phyloP scores from a whole-genome alignment of 2,113 vertebrate genomes.

The Silurus meridionalis region DNA sequence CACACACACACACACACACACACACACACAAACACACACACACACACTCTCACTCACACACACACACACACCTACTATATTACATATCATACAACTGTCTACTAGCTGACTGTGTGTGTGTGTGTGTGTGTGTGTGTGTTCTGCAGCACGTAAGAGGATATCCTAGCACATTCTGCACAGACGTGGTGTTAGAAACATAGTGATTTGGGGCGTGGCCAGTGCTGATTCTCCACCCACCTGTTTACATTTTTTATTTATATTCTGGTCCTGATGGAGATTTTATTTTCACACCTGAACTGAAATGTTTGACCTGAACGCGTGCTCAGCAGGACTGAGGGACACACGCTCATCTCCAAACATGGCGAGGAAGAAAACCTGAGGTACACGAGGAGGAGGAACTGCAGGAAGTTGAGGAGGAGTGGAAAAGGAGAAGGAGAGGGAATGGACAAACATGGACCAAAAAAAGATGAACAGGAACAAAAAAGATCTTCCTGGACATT shows the following conservation, averaged over 20 bases:
- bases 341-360: constrained; percentile 3
- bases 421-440: not conserved
- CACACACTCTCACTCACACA: not conserved
- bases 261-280: not conserved
- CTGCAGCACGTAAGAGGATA: constrained; percentile 96
- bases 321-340: constrained; percentile 97
- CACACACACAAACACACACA: not conserved
- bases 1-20: too few species aligned
- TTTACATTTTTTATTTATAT: constrained; percentile 12
- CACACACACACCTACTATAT: not conserved
- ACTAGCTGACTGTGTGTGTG: not conserved
- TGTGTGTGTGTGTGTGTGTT: not conserved
- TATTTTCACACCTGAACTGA: constrained; percentile 81
- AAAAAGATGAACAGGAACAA: constrained; percentile 6
- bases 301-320: constrained; percentile 66
- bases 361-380: not conserved
- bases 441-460: not conserved
- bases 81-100: too few species aligned
- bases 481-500: constrained; percentile 42
- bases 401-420: too few species aligned
- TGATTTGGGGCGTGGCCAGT: constrained; percentile 72
- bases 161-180: constrained; percentile 97
- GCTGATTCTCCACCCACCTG: constrained; percentile 42
- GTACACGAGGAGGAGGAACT: not conserved
- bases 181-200: constrained; percentile 90